A percentile compares a stretch with the other conserved stretches of the same genome.
phyloP scores from a whole-genome alignment of 1,140 invertebrate species.

The Neotoxoptera formosana region DNA sequence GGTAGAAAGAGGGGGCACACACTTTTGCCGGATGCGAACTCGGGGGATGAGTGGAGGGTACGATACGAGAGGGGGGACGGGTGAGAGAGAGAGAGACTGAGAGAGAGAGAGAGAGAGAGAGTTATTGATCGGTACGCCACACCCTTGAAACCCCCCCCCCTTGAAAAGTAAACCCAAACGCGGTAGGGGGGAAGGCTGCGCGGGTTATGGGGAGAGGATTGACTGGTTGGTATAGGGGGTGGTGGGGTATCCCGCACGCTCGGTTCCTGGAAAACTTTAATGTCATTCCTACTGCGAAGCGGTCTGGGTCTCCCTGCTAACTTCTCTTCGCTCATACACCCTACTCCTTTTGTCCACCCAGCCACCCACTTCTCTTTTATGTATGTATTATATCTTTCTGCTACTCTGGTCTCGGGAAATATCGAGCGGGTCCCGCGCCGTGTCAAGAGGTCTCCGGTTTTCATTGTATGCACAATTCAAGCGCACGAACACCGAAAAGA shows the following conservation, averaged over 20 bases:
- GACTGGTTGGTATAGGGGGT: neutral
- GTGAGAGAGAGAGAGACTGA: neutral
- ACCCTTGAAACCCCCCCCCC: constrained; percentile 56
- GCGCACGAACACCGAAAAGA: neutral
- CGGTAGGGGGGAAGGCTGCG: neutral
- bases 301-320: constrained; percentile 50
- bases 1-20: constrained; percentile 23
- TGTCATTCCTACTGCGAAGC: constrained; percentile 57
- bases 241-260: constrained; percentile 26
- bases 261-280: constrained; percentile 56
- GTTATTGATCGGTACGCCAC: constrained; percentile 56
- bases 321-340: constrained; percentile 14
- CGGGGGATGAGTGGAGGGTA: neutral
- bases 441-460: constrained; percentile 43
- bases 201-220: neutral
- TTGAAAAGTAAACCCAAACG: constrained; percentile 34
- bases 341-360: constrained; percentile 17
- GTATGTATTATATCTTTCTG: constrained; percentile 34
- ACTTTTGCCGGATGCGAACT: constrained; percentile 43
- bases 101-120: constrained; percentile 36
- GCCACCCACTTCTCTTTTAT: constrained; percentile 50
- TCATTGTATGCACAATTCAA: constrained; percentile 23
- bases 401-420: constrained; percentile 46
- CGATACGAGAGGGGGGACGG: neutral
- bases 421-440: constrained; percentile 46